phyloP scores from a whole-genome alignment of 2,113 vertebrate genomes.

The Lepus americanus region DNA sequence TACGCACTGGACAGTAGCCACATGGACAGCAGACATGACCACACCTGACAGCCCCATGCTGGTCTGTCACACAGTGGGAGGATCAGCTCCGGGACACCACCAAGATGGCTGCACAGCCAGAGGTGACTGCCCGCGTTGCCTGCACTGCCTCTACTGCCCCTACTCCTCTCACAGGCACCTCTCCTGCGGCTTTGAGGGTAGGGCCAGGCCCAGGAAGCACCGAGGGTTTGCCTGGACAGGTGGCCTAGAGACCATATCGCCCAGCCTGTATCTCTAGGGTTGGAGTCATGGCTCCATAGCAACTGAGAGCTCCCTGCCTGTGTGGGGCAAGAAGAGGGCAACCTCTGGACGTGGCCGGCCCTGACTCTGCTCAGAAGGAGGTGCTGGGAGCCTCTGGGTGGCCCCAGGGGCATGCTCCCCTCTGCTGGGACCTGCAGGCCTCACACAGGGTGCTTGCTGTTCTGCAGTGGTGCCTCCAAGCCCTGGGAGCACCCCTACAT shows the following conservation, averaged over 20 bases:
- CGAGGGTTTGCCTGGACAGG: accelerated
- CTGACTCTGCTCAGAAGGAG: neutral
- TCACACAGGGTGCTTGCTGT: neutral
- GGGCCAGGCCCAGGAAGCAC: neutral
- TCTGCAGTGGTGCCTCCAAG: neutral
- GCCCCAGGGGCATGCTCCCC: too few species aligned
- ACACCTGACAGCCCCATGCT: neutral
- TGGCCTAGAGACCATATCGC: neutral
- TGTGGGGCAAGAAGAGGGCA: neutral
- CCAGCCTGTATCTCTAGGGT: neutral
- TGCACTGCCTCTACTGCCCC: neutral
- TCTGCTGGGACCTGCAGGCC: neutral
- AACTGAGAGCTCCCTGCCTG: neutral
- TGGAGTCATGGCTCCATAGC: neutral
- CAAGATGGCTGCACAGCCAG: too few species aligned
- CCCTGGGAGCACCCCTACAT: neutral
- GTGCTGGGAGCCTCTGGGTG: neutral
- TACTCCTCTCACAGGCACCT: accelerated
- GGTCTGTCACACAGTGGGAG: neutral
- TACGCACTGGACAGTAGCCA: neutral
- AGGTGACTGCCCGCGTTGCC: neutral
- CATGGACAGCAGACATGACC: accelerated
- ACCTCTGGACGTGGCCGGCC: neutral
- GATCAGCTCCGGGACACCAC: neutral
- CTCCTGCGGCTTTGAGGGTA: neutral